Conservation (phyloP, 2,797 vertebrate genomes). For the Mallotus villosus region DNA sequence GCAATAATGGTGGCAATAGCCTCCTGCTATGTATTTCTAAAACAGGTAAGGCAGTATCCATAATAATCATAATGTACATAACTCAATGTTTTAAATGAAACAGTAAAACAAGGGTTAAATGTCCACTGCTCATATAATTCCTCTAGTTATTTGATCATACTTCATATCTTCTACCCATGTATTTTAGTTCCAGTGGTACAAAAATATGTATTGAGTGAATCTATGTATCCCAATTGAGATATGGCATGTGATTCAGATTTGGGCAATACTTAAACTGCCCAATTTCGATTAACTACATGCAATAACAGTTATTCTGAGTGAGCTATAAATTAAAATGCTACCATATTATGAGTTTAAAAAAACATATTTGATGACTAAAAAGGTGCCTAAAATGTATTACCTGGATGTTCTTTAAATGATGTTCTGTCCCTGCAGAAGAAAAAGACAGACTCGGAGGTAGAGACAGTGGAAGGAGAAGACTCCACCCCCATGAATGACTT, state of each 20-base stretch:
- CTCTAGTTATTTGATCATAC: background rate
- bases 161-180: background rate
- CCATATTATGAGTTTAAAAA: background rate
- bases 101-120: too few species aligned
- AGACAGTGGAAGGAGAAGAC: conserved; percentile 84
- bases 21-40: conserved; percentile 91
- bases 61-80: background rate
- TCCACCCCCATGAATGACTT: conserved; percentile 88
- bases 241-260: too few species aligned
- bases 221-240: too few species aligned
- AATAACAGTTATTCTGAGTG: background rate
- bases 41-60: conserved; percentile 80
- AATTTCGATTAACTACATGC: too few species aligned
- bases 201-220: background rate
- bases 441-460: conserved; percentile 54
- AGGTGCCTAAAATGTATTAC: background rate
- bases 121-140: too few species aligned
- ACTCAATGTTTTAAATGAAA: background rate
- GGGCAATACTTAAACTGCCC: too few species aligned
- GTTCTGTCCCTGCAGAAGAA: conserved; percentile 76
- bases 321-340: background rate
- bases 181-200: background rate
- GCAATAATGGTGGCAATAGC: conserved; percentile 96
- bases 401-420: background rate
- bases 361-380: background rate